Evolutionary conservation across 2,888 invertebrate species (phyloP), one percentile per base, ranked within the genome.

Genomic region (Anarsia innoxiella): DNA sequence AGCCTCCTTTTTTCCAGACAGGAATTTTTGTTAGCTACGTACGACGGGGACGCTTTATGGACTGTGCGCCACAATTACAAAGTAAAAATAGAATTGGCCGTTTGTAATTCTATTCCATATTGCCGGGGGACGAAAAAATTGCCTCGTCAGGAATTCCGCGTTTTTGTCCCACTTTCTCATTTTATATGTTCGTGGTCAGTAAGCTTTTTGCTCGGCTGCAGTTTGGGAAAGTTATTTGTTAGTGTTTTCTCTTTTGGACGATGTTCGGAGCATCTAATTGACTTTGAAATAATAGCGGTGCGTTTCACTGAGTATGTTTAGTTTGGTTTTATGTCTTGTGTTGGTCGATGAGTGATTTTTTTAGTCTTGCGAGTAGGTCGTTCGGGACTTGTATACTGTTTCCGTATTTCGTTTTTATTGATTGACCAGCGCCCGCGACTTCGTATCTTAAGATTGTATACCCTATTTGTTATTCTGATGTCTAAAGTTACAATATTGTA

Each of bases 21-120:
- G 74, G 77, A 78, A 78, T 80, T 80, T 80, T 75, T 71, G 74
- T 65, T 61, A 55, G 64, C 61, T 53, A 56, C 61, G 59, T n/a
- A n/a, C n/a, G n/a, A n/a, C 65, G 64, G 63, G 63, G 64, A 59
- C 77, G 73, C 74, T 82, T 79, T 82, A 80, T 80, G 78, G 80
- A 80, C 71, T 75, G 66, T 52, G 57, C 62, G 72, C 65, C 77
- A 80, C 83, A 80, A 83, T 82, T 83, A 80, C 82, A 76, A 78
- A 80, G 80, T 80, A 77, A 80, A 78, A 79, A 77, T 79, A 77
- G 79, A 77, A 79, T 72, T 67, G 73, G 64, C 59, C 68, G 70
- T 72, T 74, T 68, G 75, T 71, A 70, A 76, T 76, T 71, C 68
- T 63, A 68, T 71, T 67, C 66, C 66, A 67, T 66, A 68, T 72